A percentile compares a stretch with the other conserved stretches of the same genome.
phyloP scores from a whole-genome alignment of 2,113 vertebrate genomes.

The Tragelaphus strepsiceros region DNA sequence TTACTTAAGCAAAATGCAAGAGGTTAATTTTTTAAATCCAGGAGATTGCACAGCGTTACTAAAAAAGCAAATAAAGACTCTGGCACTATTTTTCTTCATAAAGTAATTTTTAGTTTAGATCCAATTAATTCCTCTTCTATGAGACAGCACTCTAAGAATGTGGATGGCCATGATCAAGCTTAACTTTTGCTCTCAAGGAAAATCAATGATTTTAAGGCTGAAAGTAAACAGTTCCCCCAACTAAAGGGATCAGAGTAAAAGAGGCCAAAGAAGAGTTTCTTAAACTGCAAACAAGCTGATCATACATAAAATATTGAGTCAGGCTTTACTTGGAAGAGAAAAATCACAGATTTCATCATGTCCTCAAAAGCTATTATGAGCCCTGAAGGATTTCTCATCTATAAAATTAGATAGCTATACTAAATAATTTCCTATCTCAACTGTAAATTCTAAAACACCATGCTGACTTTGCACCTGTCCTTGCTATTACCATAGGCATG shows the following conservation, averaged over 20 bases:
- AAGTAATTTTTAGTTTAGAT: not conserved
- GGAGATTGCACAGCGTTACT: not conserved
- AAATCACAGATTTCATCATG: not conserved
- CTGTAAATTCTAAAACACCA: not conserved
- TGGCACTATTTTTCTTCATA: not conserved
- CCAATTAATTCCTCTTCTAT: not conserved
- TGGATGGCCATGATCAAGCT: not conserved
- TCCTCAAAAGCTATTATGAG: not conserved
- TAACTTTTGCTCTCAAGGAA: not conserved
- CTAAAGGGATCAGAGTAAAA: not conserved
- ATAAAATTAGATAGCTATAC: not conserved
- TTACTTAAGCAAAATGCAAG: not conserved
- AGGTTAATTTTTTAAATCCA: conserved; percentile 16
- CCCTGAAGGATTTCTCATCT: not conserved
- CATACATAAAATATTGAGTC: not conserved
- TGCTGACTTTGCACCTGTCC: not conserved
- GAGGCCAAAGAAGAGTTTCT: not conserved
- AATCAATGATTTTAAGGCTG: not conserved
- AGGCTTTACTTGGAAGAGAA: not conserved
- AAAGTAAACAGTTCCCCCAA: not conserved
- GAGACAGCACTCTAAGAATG: not conserved
- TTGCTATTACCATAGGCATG: not conserved
- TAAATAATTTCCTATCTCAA: not conserved
- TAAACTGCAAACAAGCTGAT: not conserved
- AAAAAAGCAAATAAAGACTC: not conserved